Percentiles rank a stretch among this genome's conserved stretches.
Conservation (phyloP, 2,797 vertebrate species). For the Hypotaenidia okinawae region DNA sequence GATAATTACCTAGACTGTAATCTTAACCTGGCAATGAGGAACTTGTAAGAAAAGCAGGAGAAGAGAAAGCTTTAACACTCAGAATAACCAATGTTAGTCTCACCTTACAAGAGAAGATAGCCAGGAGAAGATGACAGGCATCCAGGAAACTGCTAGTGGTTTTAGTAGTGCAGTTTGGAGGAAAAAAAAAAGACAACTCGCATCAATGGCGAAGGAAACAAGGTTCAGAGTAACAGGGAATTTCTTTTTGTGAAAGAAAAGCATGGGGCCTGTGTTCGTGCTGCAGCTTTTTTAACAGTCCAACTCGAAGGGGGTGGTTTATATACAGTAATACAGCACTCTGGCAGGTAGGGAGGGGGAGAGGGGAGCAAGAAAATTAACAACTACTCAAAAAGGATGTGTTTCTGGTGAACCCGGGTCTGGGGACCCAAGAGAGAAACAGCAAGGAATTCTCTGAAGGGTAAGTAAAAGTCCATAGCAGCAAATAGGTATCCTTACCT, state of each 20-base stretch:
- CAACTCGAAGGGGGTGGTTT: neutral
- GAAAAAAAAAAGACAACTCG: neutral
- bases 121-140: neutral
- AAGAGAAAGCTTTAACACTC: slow-evolving; percentile 20
- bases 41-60: neutral
- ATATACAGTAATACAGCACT: neutral
- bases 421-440: neutral
- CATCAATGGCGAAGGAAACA: neutral
- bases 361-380: neutral
- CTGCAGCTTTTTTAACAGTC: neutral
- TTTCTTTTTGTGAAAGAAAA: neutral
- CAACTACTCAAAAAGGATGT: neutral
- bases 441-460: neutral
- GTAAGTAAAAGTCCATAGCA: slow-evolving; percentile 45
- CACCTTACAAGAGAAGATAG: neutral
- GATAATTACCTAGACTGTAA: slow-evolving; percentile 6
- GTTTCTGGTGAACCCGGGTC: neutral
- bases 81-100: neutral
- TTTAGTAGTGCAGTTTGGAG: neutral
- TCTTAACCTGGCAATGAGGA: slow-evolving; percentile 12
- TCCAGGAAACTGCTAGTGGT: slow-evolving; percentile 6
- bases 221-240: neutral
- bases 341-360: neutral
- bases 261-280: neutral
- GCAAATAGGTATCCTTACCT: slow-evolving; percentile 60